These are phyloP conservation scores for Amblyjoppa proteus DNA, from an alignment of 2,888 invertebrate genomes.

Conservation along the genomic window DNA sequence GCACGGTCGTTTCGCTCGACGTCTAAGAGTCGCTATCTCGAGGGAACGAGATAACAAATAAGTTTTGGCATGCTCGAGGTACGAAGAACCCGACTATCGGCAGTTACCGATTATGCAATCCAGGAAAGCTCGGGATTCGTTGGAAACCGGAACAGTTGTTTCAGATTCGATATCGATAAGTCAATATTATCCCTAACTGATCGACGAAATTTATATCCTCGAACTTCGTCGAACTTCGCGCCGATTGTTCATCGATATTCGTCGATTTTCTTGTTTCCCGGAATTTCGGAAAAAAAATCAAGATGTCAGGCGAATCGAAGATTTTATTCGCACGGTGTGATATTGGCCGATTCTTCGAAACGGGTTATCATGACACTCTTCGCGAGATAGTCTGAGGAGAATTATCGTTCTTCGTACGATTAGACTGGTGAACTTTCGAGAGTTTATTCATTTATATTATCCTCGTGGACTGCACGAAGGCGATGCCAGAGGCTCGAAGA, in stretches of 20 bases:
- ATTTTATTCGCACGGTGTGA: conserved; percentile 10
- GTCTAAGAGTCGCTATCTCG: background rate
- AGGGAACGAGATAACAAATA: conserved; percentile 15
- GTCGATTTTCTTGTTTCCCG: background rate
- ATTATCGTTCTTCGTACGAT: background rate
- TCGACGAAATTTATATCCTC: conserved; percentile 39
- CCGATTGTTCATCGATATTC: background rate
- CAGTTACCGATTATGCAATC: conserved; percentile 1
- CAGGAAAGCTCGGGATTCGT: background rate
- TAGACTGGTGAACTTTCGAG: background rate
- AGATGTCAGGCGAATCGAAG: background rate
- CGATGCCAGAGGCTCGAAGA: conserved; percentile 6
- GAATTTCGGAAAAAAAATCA: background rate
- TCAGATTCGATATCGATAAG: conserved; percentile 35
- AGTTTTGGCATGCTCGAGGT: conserved; percentile 5
- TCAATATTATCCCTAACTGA: conserved; percentile 29
- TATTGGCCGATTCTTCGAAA: conserved; percentile 14
- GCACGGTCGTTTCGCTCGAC: background rate
- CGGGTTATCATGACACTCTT: conserved; percentile 34
- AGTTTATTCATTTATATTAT: conserved; percentile 24
- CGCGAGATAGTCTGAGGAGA: background rate
- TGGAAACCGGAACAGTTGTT: background rate
- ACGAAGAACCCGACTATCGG: background rate
- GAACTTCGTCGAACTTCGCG: conserved; percentile 17
- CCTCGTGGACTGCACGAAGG: background rate